These are phyloP conservation scores for Solen grandis DNA, from an alignment of 1,140 invertebrate species.

Conservation along the genomic window DNA sequence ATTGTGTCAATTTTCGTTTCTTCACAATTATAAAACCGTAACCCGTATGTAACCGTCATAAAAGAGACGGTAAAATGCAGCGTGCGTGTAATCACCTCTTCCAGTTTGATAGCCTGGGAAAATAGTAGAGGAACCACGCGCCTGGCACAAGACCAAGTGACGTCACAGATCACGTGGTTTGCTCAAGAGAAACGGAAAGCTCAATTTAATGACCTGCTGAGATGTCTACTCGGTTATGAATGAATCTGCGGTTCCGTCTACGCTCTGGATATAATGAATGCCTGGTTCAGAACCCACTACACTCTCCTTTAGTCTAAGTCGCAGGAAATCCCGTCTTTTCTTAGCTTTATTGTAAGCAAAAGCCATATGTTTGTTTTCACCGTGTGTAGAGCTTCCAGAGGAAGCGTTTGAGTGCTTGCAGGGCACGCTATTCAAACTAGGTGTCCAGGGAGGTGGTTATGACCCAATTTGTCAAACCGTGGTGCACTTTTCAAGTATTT, in stretches of 20 bases:
- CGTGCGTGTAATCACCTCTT: conserved; percentile 51
- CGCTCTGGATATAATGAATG: too few species aligned
- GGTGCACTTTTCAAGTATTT: too few species aligned
- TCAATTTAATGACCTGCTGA: background rate
- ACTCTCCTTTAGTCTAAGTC: too few species aligned
- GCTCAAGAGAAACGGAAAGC: conserved; percentile 7
- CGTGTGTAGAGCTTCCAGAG: too few species aligned
- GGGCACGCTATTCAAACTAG: too few species aligned
- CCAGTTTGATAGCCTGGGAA: conserved; percentile 49
- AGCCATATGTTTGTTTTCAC: too few species aligned
- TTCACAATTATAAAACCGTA: conserved; percentile 48
- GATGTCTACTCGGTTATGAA: background rate
- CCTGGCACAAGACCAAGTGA: conserved; percentile 51
- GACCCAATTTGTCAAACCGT: too few species aligned
- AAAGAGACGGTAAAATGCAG: conserved; percentile 47
- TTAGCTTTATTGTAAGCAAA: too few species aligned
- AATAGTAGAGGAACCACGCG: conserved; percentile 54
- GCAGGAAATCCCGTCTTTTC: too few species aligned
- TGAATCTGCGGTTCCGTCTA: background rate
- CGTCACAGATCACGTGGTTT: conserved; percentile 49
- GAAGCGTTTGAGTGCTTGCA: too few species aligned
- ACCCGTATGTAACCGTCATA: conserved; percentile 39
- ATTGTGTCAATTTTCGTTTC: conserved; percentile 47
- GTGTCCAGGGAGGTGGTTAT: too few species aligned
- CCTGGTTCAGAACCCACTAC: too few species aligned